These are phyloP conservation scores for Caenorhabditis inopinata DNA, from an alignment of 1,140 invertebrate genomes.

Conservation along the genomic window DNA sequence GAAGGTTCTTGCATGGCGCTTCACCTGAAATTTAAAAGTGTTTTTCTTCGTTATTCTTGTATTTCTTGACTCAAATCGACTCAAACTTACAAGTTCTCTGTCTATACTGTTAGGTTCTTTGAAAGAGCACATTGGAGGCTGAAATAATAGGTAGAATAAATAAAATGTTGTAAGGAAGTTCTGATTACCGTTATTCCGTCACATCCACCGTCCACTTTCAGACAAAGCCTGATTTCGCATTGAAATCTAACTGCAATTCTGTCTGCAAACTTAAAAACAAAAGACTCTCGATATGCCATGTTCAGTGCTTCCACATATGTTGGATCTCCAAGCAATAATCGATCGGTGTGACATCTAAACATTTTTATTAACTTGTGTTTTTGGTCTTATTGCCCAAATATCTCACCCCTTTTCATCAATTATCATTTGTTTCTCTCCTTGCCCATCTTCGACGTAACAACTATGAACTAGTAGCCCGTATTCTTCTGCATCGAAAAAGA, in stretches of 20 bases:
- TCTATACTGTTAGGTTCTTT: not conserved
- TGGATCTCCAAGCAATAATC: constrained; percentile 60
- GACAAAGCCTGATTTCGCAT: constrained; percentile 63
- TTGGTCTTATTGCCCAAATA: constrained; percentile 27
- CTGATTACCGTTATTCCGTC: constrained; percentile 61
- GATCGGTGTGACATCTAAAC: constrained; percentile 60
- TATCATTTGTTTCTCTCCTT: constrained; percentile 60
- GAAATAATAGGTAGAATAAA: constrained; percentile 1
- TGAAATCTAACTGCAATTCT: constrained; percentile 62
- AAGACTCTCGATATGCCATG: constrained; percentile 64
- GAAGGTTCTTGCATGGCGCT: not conserved
- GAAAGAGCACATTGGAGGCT: constrained; percentile 55
- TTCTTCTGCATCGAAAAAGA: constrained; percentile 49
- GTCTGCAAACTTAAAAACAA: constrained; percentile 66
- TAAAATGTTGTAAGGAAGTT: not conserved
- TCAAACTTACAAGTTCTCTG: constrained; percentile 9
- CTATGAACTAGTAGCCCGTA: constrained; percentile 63
- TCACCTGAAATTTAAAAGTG: not conserved
- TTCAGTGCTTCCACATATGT: constrained; percentile 64
- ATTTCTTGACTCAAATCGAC: too few species aligned
- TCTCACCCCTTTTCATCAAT: constrained; percentile 61
- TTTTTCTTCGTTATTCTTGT: not conserved
- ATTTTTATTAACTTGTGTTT: not conserved
- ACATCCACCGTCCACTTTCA: constrained; percentile 64
- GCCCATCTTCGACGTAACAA: constrained; percentile 65